Conservation (phyloP, 2,797 vertebrate genomes). For the Crenichthys baileyi region DNA sequence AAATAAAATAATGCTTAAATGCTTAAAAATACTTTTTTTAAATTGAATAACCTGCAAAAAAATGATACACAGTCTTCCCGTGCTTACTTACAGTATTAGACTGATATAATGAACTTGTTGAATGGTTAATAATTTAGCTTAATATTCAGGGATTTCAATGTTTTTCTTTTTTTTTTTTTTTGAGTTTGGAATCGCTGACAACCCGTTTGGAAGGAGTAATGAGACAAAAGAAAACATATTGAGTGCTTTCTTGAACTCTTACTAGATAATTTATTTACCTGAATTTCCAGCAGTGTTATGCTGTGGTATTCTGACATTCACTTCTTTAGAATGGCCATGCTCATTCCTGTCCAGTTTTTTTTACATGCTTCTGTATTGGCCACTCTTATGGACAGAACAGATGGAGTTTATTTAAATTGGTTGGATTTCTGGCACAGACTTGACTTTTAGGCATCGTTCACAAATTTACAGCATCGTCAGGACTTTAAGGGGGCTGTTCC, state of each 20-base stretch:
- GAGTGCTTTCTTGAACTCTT: conserved; percentile 43
- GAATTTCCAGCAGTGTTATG: conserved; percentile 41
- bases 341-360: conserved; percentile 8
- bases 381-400: not conserved
- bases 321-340: conserved; percentile 15
- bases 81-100: not conserved
- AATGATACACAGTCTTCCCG: conserved; percentile 43
- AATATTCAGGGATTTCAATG: conserved; percentile 45
- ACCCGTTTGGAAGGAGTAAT: conserved; percentile 7
- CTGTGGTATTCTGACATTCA: conserved; percentile 14
- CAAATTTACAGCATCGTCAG: not conserved
- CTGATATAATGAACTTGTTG: conserved; percentile 12
- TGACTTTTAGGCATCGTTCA: not conserved
- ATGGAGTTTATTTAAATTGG: not conserved
- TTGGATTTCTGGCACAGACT: not conserved
- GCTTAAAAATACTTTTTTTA: not conserved
- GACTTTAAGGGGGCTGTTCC: not conserved
- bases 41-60: conserved; percentile 29
- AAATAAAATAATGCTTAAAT: not conserved
- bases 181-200: conserved; percentile 6
- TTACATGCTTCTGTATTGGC: too few species aligned
- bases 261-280: conserved; percentile 47
- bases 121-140: conserved; percentile 37
- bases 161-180: conserved; percentile 16
- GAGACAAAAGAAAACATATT: conserved; percentile 2